Percentiles rank a stretch among this genome's conserved stretches.
Conservation (phyloP, 2,113 vertebrate species). For the Sinocyclocheilus maitianheensis region DNA sequence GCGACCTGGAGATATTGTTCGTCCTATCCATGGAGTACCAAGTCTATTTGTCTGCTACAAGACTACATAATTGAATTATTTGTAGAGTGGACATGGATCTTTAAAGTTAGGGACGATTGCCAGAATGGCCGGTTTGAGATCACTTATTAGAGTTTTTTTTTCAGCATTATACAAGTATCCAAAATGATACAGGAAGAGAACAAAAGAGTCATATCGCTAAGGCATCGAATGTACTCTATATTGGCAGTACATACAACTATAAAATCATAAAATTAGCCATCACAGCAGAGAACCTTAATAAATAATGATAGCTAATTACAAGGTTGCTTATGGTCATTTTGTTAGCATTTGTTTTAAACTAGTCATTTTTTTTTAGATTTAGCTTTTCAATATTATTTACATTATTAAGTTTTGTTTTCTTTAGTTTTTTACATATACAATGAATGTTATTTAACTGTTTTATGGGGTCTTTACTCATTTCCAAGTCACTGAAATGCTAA, state of each 20-base stretch:
- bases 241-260: neutral
- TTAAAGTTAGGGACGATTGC: constrained; percentile 9
- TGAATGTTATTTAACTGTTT: neutral
- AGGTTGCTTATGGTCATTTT: neutral
- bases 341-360: neutral
- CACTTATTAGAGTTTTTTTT: constrained; percentile 5
- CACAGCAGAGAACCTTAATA: neutral
- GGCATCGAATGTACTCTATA: neutral
- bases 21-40: constrained; percentile 21
- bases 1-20: constrained; percentile 35
- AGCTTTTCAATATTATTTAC: no score
- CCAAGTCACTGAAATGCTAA: neutral
- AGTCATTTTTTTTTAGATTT: neutral
- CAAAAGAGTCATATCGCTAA: neutral
- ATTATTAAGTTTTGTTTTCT: no score
- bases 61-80: constrained; percentile 43
- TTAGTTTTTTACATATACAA: no score
- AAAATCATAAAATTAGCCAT: neutral
- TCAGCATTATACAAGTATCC: neutral
- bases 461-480: neutral
- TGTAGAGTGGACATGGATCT: constrained; percentile 22
- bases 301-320: neutral
- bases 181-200: neutral
- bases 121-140: neutral
- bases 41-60: constrained; percentile 42